Evolutionary conservation across 2,797 vertebrate genomes (phyloP).

Genomic region (Ataeniobius toweri): DNA sequence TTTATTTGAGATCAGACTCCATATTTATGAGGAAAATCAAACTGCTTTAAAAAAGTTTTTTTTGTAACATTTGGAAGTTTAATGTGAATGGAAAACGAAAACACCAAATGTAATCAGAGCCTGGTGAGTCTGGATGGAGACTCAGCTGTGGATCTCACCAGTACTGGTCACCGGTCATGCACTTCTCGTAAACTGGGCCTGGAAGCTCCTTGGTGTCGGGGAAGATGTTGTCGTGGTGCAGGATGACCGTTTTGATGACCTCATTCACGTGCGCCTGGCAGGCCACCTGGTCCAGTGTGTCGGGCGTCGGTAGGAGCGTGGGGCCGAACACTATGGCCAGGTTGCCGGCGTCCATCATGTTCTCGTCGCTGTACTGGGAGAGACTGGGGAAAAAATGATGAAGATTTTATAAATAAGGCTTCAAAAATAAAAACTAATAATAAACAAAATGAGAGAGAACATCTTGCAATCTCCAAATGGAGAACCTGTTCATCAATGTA

Average conservation of each 20-base stretch:
- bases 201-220: slow-evolving; percentile 96
- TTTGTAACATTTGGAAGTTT: not conserved
- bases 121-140: too few relatives aligned
- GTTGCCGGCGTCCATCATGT: slow-evolving; percentile 99
- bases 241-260: slow-evolving; percentile 97
- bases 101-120: not conserved
- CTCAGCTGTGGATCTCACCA: slow-evolving; percentile 80
- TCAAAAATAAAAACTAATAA: not conserved
- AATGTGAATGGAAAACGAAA: not conserved
- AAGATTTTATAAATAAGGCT: not conserved
- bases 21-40: not conserved
- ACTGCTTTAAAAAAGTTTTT: not conserved
- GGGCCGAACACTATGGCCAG: slow-evolving; percentile 98
- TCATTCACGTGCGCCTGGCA: slow-evolving; percentile 98
- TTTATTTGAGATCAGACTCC: not conserved
- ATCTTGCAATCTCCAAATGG: too few relatives aligned
- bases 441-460: too few relatives aligned
- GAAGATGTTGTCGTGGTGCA: slow-evolving; percentile 97
- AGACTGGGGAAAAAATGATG: slow-evolving; percentile 76
- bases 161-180: slow-evolving; percentile 98
- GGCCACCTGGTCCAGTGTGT: slow-evolving; percentile 96
- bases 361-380: slow-evolving; percentile 98
- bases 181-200: slow-evolving; percentile 97
- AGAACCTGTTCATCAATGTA: too few relatives aligned
- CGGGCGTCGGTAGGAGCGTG: slow-evolving; percentile 96